Base-by-base conservation (phyloP, 2,113 vertebrate genomes). In the Terrapene triunguis region DNA sequence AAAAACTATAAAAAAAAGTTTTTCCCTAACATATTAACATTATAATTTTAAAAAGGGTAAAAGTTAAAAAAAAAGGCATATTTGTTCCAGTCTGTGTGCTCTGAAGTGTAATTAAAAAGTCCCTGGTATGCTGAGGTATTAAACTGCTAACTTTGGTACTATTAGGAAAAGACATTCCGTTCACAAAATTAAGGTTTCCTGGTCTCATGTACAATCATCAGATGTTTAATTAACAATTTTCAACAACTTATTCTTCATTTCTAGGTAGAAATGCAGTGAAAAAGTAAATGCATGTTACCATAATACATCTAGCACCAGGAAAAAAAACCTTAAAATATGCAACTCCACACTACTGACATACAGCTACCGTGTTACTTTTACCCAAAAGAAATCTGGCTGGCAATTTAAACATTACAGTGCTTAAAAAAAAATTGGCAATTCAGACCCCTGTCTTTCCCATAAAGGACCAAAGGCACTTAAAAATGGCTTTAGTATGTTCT, bases 81-180 rank as follows among this genome's bases (percentile, higher is more conserved):
- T 97, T 96, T 95, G 85, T 94, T 98, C 98, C 96, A 95, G 97
- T 98, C 91, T 97, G 98, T 97, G 96, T 97, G 97, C 86, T 97
- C 97, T 93, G 42, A 87, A 93, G 65, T 88, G 62, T 97, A 96
- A 97, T 91, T 95, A 78, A 93, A 98, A 79, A 85, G 87, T 97
- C 94, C 96, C 90, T 96, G 98, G 85, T 95, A 69, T 54, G 14
- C 17, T 98, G 98, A 98, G 98, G 98, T 98, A 98, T 95, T 47
- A 3, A 96, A 96, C 98, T 98, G 98, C 96, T 97, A 97, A 97
- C 97, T 98, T 98, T 98, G 97, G 96, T 92, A 9, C 87, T 97
- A 94, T 32, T 27, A 95, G 93, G 95, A 92, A 89, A 86, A 90
- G 88, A 93, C 80, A 89, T 94, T 69, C 50, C 82, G 85, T 59